phyloP scores from a whole-genome alignment of 2,113 vertebrate genomes.

The Chlamydotis undulata region DNA sequence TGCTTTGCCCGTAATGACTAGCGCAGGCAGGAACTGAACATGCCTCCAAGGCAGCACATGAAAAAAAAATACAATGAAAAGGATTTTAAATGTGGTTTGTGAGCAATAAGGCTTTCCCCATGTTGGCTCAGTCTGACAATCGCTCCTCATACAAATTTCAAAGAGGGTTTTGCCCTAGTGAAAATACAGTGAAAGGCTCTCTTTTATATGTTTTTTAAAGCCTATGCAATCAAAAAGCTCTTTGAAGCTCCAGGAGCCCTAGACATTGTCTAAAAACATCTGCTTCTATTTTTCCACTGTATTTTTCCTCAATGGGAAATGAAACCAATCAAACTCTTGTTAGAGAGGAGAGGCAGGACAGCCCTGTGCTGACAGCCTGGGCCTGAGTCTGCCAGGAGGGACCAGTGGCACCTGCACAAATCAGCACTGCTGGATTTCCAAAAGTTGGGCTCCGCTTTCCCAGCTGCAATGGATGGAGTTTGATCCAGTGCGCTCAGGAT shows the following conservation, averaged over 20 bases:
- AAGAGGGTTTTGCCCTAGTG: neutral
- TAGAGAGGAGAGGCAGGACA: neutral
- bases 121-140: neutral
- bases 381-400: neutral
- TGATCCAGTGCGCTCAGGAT: rapidly evolving
- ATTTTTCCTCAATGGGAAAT: conserved; percentile 7
- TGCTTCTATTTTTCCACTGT: conserved; percentile 42
- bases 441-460: neutral
- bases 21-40: neutral
- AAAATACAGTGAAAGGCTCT: neutral
- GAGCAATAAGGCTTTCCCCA: neutral
- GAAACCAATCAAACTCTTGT: neutral
- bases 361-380: neutral
- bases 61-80: neutral
- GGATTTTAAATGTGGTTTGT: neutral
- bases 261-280: conserved; percentile 48
- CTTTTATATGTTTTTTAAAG: conserved; percentile 37
- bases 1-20: neutral
- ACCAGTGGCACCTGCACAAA: neutral
- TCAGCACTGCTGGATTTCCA: neutral
- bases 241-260: conserved; percentile 45
- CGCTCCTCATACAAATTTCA: conserved; percentile 10
- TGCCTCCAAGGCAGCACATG: neutral
- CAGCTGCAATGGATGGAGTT: neutral
- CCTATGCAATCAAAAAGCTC: conserved; percentile 43